Evolutionary conservation across 92 coral and sea anemone genomes (phyloP), one percentile per base, ranked within the genome.

Genomic region (Virgularia gustaviana): DNA sequence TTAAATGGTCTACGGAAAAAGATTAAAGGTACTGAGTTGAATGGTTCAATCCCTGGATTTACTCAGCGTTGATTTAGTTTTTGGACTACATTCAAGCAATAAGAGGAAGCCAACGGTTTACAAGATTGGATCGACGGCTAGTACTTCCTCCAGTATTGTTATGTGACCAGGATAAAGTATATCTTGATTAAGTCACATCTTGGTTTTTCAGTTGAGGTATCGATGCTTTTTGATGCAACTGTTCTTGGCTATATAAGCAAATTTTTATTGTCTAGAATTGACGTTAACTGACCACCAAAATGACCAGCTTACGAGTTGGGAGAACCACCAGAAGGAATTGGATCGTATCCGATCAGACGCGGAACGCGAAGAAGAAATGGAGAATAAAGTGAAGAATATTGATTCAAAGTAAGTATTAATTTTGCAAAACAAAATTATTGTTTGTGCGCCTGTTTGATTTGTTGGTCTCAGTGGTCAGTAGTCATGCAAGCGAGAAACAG

Each of bases 271-370:
- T n/a, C n/a, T n/a, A 94, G 99, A 94, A 75, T 66, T 92, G 55
- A 67, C 31, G 22, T 51, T 92, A 33, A 80, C 62, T 8, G 87
- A 65, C 2, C 67, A 64, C 27, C 94, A 92, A 43, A 72, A 72
- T 45, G 98, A 87, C 15, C 98, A 92, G 56, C 63, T 89, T 31
- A 71, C 79, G 65, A 89, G 90, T 70, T 92, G 98, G 98, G 98
- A 89, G 45, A 86, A 84, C 70, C 92, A 87, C 54, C 84, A 86
- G 27, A 91, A 86, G 5, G 99, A 94, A 75, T 65, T 79, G 36
- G 90, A 77, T 61, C 28, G 78, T 42, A 75, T 84, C 59, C 73
- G 54, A 54, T 74, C 64, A 47, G 58, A 79, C 63, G 83, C 91
- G 0, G 90, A 83, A 30, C 82, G 79, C 8, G 79, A 72, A n/a